phyloP scores from a whole-genome alignment of 2,888 invertebrate genomes.

The Rhogogaster chlorosoma region DNA sequence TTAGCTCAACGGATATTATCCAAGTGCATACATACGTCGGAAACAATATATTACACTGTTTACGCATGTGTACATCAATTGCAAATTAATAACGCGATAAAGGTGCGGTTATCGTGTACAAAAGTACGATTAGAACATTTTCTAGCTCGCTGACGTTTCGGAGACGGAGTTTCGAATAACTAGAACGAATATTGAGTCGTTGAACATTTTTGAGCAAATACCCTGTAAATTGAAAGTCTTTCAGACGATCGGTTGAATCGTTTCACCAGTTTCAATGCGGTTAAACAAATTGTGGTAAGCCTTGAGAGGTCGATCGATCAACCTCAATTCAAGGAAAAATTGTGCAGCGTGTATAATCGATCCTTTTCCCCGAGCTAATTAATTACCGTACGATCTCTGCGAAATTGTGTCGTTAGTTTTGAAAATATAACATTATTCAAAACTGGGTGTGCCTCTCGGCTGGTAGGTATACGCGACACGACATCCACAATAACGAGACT shows the following conservation, averaged over 20 bases:
- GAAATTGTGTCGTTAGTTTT: not conserved
- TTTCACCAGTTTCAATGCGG: not conserved
- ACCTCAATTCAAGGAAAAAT: not conserved
- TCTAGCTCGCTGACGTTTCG: not conserved
- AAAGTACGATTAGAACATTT: not conserved
- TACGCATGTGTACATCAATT: not conserved
- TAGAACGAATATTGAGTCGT: not conserved
- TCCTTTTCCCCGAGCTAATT: constrained; percentile 16
- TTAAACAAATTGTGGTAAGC: not conserved
- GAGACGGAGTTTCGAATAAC: not conserved
- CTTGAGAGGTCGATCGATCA: not conserved
- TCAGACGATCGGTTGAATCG: not conserved
- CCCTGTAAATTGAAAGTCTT: not conserved
- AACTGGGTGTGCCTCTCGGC: constrained; percentile 37
- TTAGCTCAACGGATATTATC: not conserved
- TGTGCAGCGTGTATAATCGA: not conserved
- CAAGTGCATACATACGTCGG: not conserved
- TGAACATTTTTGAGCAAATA: not conserved
- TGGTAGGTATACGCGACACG: constrained; percentile 3
- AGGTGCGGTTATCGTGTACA: not conserved
- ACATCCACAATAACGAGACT: constrained; percentile 40
- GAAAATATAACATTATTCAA: constrained; percentile 32
- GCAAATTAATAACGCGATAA: not conserved
- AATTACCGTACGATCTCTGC: constrained; percentile 10
- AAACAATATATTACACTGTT: not conserved